Percentiles rank a stretch among this genome's conserved stretches.
These are phyloP conservation scores for Centropristis striata DNA, from an alignment of 2,113 vertebrate species.

Conservation along the genomic window DNA sequence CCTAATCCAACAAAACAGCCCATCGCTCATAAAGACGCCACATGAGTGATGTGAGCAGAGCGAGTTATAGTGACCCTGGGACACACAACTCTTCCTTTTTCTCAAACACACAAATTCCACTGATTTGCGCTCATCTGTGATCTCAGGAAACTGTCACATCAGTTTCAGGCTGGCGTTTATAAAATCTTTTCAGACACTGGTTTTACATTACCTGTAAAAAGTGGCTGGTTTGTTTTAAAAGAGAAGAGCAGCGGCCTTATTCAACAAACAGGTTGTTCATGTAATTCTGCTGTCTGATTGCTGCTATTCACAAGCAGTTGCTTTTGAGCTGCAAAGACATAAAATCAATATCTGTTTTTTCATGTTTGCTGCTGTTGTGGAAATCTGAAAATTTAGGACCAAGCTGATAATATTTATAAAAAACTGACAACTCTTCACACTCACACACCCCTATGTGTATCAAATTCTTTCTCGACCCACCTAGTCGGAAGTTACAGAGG, in stretches of 20 bases:
- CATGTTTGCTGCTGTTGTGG: slow-evolving; percentile 41
- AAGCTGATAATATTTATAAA: slow-evolving; percentile 8
- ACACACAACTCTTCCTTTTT: slow-evolving; percentile 73
- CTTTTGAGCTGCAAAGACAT: slow-evolving; percentile 42
- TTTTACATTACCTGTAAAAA: slow-evolving; percentile 52
- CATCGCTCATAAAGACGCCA: slow-evolving; percentile 81
- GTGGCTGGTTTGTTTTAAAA: not conserved
- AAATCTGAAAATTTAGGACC: too few species aligned
- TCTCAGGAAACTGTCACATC: slow-evolving; percentile 47
- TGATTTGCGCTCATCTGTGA: slow-evolving; percentile 60
- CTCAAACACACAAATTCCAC: slow-evolving; percentile 61
- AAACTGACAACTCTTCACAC: not conserved
- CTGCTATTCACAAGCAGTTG: slow-evolving; percentile 25
- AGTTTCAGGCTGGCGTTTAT: slow-evolving; percentile 26
- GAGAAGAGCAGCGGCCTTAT: not conserved
- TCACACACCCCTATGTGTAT: slow-evolving; percentile 14
- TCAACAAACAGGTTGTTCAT: not conserved
- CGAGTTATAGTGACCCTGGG: slow-evolving; percentile 80
- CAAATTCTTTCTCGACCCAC: slow-evolving; percentile 25
- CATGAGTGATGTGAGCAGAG: slow-evolving; percentile 75
- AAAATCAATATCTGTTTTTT: slow-evolving; percentile 42
- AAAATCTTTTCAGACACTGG: slow-evolving; percentile 36
- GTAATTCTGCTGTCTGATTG: slow-evolving; percentile 20
- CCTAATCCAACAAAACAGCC: slow-evolving; percentile 70
- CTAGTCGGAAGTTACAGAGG: slow-evolving; percentile 72